Conservation (phyloP, 2,113 vertebrate species). For the Pundamilia nyererei region DNA sequence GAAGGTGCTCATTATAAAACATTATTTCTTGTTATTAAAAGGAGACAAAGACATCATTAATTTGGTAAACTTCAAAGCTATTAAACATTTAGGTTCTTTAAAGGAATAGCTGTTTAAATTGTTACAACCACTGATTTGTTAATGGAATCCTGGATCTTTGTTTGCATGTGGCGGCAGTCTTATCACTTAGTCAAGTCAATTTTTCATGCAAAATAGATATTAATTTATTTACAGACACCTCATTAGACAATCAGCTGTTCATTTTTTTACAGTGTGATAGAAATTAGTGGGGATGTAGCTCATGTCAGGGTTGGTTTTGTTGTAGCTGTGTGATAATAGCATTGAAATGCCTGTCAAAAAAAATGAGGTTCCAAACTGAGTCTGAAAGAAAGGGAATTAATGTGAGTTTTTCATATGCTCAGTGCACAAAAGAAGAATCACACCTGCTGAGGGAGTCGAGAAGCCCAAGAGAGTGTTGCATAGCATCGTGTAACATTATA, state of each 20-base stretch:
- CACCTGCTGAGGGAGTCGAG: conserved; percentile 4
- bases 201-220: conserved; percentile 4
- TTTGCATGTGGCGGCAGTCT: neutral
- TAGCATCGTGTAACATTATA: neutral
- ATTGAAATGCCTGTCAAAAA: neutral
- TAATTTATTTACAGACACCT: conserved; percentile 28
- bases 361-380: neutral
- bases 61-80: neutral
- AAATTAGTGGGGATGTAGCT: neutral
- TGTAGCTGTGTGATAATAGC: neutral
- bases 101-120: conserved; percentile 1
- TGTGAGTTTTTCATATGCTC: neutral
- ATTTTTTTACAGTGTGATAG: neutral
- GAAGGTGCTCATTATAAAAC: conserved; percentile 80
- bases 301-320: neutral
- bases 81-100: neutral
- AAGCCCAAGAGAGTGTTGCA: neutral
- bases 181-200: neutral
- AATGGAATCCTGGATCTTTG: neutral
- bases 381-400: neutral
- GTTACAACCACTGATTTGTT: neutral
- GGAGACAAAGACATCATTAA: neutral
- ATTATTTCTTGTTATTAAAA: conserved; percentile 26
- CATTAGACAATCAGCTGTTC: conserved; percentile 31
- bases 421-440: neutral